A percentile compares a stretch with the other conserved stretches of the same genome.
phyloP scores from a whole-genome alignment of 2,113 vertebrate genomes.

The Sylvicapra grimmia region DNA sequence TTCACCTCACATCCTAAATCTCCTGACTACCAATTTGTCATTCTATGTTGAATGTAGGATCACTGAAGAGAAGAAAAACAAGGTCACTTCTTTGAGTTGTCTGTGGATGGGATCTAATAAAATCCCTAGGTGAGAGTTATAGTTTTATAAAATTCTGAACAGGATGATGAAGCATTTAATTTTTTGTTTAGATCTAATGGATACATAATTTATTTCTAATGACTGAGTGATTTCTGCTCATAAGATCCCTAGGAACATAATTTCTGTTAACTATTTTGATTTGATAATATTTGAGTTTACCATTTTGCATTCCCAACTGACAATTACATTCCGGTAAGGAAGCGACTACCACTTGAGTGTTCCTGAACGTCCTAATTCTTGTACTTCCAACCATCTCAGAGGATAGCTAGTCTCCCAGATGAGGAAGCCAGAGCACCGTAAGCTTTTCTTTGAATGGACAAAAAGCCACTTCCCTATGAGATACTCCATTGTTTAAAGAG shows the following conservation, averaged over 20 bases:
- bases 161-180: neutral
- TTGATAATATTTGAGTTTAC: neutral
- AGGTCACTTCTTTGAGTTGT: neutral
- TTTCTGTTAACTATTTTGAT: neutral
- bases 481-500: neutral
- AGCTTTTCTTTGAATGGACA: neutral
- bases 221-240: neutral
- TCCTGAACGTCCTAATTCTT: neutral
- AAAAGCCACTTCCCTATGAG: neutral
- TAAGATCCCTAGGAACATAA: neutral
- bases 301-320: neutral
- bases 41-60: neutral
- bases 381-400: neutral
- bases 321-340: neutral
- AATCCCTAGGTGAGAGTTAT: neutral
- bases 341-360: neutral
- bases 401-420: neutral
- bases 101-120: neutral
- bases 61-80: neutral
- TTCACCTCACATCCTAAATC: neutral
- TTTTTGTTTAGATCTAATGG: neutral
- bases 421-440: neutral
- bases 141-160: neutral
- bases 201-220: neutral
- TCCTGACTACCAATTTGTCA: neutral